Evolutionary conservation across 1,140 invertebrate genomes (phyloP).

Genomic region (Littorina saxatilis): DNA sequence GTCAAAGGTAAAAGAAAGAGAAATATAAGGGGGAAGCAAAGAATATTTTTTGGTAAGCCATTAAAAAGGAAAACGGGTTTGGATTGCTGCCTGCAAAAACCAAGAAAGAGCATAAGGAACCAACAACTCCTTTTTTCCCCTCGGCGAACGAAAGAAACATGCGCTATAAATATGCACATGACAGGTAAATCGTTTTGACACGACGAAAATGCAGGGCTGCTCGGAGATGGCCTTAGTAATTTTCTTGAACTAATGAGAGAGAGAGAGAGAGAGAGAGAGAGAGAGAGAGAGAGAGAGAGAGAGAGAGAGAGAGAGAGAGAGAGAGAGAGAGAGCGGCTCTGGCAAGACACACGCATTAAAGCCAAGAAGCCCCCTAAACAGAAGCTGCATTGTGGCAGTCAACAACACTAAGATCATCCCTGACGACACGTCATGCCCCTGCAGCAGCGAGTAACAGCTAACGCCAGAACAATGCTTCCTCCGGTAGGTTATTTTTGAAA

Average conservation of each 20-base stretch:
- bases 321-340: neutral
- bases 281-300: neutral
- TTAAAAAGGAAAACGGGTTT: no score
- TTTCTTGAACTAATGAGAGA: slow-evolving; percentile 3
- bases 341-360: neutral
- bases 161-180: no score
- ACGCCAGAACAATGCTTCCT: slow-evolving; percentile 15
- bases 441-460: neutral
- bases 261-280: neutral
- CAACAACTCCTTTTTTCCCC: no score
- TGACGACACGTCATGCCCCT: neutral
- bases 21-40: no score
- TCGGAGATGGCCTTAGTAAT: no score
- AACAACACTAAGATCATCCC: neutral
- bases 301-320: neutral
- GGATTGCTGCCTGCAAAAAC: no score
- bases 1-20: no score
- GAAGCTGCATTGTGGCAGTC: slow-evolving; percentile 13
- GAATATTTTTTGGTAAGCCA: no score
- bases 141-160: no score
- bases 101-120: no score
- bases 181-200: no score
- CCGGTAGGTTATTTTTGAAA: slow-evolving; percentile 3
- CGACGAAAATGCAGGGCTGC: no score
- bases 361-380: neutral